These are phyloP conservation scores for Magallana gigas DNA, from an alignment of 1,140 invertebrate genomes.

Conservation along the genomic window DNA sequence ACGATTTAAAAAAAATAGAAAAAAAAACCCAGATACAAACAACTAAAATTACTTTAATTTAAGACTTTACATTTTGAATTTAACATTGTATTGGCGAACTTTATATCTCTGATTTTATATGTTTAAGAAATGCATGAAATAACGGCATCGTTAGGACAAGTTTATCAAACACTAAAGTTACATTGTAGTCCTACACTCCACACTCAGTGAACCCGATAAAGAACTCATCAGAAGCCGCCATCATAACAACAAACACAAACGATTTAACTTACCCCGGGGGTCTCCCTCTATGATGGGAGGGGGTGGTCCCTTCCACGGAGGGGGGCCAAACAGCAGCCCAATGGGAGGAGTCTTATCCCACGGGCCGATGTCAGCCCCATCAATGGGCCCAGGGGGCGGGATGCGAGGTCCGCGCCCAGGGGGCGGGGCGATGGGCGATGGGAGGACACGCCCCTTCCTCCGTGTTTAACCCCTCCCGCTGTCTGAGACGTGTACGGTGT, in stretches of 20 bases:
- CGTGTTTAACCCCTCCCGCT: conserved; percentile 40
- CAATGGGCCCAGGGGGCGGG: conserved; percentile 13
- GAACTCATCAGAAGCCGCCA: neutral
- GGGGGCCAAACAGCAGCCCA: conserved; percentile 35
- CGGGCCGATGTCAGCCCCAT: conserved; percentile 35
- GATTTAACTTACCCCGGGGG: neutral
- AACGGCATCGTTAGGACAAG: too few species aligned
- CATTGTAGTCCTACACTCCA: too few species aligned
- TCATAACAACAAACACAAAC: neutral
- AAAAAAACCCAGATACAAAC: too few species aligned
- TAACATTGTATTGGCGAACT: too few species aligned
- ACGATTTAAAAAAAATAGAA: too few species aligned
- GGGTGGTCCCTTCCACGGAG: conserved; percentile 29
- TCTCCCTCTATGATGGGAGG: neutral
- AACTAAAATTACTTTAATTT: too few species aligned
- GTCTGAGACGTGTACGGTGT: conserved; percentile 46
- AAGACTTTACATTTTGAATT: too few species aligned
- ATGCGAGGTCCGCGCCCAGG: conserved; percentile 43
- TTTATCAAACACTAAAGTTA: too few species aligned
- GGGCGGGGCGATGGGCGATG: conserved; percentile 33
- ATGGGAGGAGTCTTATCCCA: neutral
- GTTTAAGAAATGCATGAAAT: too few species aligned
- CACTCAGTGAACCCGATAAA: neutral
- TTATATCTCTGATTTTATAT: too few species aligned
- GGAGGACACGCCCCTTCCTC: conserved; percentile 40